These are phyloP conservation scores for Corythornis cristatus DNA, from an alignment of 2,113 vertebrate genomes.

Conservation along the genomic window DNA sequence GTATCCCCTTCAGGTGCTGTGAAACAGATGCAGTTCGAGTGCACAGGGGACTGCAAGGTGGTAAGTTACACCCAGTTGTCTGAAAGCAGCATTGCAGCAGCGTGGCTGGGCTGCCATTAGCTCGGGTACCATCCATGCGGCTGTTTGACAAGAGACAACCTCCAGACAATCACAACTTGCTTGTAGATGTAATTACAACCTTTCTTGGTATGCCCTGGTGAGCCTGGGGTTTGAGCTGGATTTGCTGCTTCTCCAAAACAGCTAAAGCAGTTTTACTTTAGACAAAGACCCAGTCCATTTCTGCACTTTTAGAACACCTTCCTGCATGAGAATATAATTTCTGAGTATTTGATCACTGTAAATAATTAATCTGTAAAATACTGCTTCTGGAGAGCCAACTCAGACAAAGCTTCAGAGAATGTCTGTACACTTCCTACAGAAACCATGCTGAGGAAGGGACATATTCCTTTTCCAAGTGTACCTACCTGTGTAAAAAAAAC, in stretches of 20 bases:
- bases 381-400: background rate
- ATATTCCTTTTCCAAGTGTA: background rate
- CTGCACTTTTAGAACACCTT: background rate
- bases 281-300: background rate
- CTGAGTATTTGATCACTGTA: background rate
- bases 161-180: background rate
- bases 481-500: background rate
- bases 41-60: background rate
- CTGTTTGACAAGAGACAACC: background rate
- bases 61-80: background rate
- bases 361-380: background rate
- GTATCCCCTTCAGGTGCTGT: background rate
- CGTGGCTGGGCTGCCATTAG: background rate
- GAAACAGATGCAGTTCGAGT: background rate
- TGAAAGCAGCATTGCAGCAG: background rate
- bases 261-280: background rate
- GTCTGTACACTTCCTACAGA: rapidly evolving
- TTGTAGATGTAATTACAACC: background rate
- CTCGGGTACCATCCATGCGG: rapidly evolving
- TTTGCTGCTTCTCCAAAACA: background rate
- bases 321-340: background rate
- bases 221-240: background rate
- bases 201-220: background rate
- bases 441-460: background rate
- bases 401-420: background rate